Base-by-base conservation (phyloP, 2,888 invertebrate species). In the Gonocerus acuteangulatus region DNA sequence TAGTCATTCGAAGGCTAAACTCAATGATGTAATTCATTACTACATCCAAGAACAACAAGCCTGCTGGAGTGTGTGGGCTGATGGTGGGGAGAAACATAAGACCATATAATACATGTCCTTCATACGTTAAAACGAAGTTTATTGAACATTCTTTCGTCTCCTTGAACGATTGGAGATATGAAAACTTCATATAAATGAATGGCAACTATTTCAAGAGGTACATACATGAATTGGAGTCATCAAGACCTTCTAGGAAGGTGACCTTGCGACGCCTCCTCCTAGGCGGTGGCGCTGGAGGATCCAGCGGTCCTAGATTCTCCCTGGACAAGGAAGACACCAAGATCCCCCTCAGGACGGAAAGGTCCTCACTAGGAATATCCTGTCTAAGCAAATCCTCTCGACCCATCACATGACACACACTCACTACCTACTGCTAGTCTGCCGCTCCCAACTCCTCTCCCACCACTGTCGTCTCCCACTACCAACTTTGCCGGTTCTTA, bases 271-370 rank as follows among this genome's bases (percentile, higher is more conserved):
- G 56, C 54, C 59, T 68, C 45, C 65, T 62, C 47, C 62, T 68
- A 48, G 67, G 66, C 23, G 64, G 64, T 58, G 67, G 64, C 36
- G 67, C 63, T 54, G 67, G 59, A 44, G 65, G 66, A 45, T 68
- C 68, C 52, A 67, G 66, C 69, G 75, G 74, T 7, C 78, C 77
- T 61, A 80, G 75, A 71, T 81, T 81, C 72, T 81, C 81, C 65
- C 77, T 74, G 32, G 80, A 78, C 69, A 81, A 70, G 42, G 80
- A 79, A 64, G 76, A 76, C 68, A 80, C 78, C 60, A 81, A 74
- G 68, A 81, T 79, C 59, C 79, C 79, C 63, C 80, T 72, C 62
- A 81, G 74, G 67, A 78, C 76, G 67, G 78, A 77, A 62, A 80
- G 73, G 62, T 79, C 78, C 69, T 76, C 66, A 42, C 64, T 63